These are phyloP conservation scores for Mus caroli DNA, from an alignment of 2,797 vertebrate species.

Conservation along the genomic window DNA sequence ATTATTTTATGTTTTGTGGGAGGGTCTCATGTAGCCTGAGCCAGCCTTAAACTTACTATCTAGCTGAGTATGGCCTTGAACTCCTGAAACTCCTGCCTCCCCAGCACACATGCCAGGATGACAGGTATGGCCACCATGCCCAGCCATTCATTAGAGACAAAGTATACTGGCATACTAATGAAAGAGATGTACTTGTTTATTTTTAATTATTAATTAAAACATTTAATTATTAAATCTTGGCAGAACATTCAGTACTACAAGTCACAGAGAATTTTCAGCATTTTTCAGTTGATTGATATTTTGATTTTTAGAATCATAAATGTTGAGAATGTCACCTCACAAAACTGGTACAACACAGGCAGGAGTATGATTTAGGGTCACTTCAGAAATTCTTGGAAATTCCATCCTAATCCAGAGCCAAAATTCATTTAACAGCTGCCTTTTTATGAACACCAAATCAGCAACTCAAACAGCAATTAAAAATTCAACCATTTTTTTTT, in stretches of 20 bases:
- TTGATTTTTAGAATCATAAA: not conserved
- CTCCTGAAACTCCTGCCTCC: not conserved
- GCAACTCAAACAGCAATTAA: not conserved
- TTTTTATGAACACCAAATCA: not conserved
- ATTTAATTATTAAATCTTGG: not conserved
- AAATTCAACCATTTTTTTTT: not conserved
- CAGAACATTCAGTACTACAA: not conserved
- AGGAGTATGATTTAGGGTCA: not conserved
- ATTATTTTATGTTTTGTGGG: not conserved
- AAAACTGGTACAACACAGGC: not conserved
- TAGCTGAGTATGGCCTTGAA: not conserved
- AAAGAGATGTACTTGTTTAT: not conserved
- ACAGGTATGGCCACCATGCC: not conserved
- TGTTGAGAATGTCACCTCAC: not conserved
- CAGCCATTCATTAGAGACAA: not conserved
- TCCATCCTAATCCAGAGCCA: not conserved
- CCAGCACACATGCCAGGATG: not conserved
- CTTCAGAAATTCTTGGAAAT: not conserved
- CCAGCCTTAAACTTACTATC: not conserved
- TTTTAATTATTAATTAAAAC: not conserved
- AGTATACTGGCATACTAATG: not conserved
- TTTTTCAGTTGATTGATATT: not conserved
- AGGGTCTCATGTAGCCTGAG: not conserved
- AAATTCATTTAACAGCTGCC: not conserved
- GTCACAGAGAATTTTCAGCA: not conserved